phyloP scores from a whole-genome alignment of 1,140 invertebrate genomes.

The Orchestia grillus region DNA sequence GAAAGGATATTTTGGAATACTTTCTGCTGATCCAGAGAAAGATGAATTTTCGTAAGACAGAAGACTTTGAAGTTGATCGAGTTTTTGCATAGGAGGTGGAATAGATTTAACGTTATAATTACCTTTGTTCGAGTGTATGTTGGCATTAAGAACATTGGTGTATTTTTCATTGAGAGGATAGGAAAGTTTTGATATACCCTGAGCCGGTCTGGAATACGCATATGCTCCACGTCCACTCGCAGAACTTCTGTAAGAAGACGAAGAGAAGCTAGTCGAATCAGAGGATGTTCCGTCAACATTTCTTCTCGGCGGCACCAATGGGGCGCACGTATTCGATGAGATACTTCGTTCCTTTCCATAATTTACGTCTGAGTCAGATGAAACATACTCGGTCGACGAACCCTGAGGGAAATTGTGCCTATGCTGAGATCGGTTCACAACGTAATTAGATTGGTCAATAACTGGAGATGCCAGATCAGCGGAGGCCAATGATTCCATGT shows the following conservation, averaged over 20 bases:
- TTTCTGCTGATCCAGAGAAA: neutral
- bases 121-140: neutral
- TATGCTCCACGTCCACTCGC: neutral
- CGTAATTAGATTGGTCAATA: constrained; percentile 36
- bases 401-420: neutral
- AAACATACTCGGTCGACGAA: neutral
- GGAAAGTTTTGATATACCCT: constrained; percentile 3
- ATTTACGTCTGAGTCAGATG: neutral
- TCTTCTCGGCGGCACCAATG: constrained; percentile 14
- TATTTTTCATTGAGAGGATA: constrained; percentile 34
- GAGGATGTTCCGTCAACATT: constrained; percentile 4
- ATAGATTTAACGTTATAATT: neutral
- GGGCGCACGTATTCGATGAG: neutral
- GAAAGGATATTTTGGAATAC: neutral
- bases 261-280: constrained; percentile 43
- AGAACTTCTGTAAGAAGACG: constrained; percentile 19
- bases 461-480: neutral
- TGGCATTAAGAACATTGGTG: constrained; percentile 40
- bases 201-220: neutral
- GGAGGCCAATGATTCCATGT: neutral
- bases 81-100: constrained; percentile 6
- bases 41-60: constrained; percentile 2
- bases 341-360: neutral
- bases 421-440: constrained; percentile 18
- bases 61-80: constrained; percentile 9